Evolutionary conservation across 2,113 vertebrate genomes (phyloP).

Genomic region (Brienomyrus brachyistius): DNA sequence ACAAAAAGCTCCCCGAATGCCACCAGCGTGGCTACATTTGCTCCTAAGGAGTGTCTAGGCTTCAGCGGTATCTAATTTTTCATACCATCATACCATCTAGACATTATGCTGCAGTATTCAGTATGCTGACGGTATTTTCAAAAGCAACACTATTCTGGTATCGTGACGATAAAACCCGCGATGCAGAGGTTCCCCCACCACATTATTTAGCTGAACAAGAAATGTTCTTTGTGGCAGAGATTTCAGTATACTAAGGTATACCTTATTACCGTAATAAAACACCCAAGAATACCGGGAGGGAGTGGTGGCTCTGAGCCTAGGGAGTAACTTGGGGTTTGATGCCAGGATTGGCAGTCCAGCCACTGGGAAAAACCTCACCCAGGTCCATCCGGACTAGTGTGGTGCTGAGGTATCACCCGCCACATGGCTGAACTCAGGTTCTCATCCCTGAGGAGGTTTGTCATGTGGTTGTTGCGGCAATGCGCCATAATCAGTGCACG

Average conservation of each 20-base stretch:
- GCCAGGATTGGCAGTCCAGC: too few relatives aligned
- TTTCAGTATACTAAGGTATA: background rate
- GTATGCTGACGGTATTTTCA: background rate
- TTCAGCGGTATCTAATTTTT: background rate
- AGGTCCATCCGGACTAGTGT: too few relatives aligned
- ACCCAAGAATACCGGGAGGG: background rate
- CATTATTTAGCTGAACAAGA: background rate
- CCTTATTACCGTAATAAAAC: background rate
- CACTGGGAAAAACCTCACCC: too few relatives aligned
- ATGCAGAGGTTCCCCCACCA: background rate
- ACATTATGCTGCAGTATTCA: too few relatives aligned
- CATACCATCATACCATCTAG: too few relatives aligned
- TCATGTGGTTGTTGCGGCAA: too few relatives aligned
- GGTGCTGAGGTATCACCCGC: too few relatives aligned
- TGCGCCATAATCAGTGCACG: too few relatives aligned
- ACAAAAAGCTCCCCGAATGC: background rate
- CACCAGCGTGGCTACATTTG: background rate
- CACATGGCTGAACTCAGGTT: too few relatives aligned
- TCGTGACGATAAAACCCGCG: background rate
- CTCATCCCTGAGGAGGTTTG: too few relatives aligned
- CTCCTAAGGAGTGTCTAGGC: background rate
- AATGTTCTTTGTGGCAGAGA: background rate
- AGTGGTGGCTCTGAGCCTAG: too few relatives aligned
- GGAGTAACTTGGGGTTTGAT: too few relatives aligned
- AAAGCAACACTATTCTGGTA: background rate